Percentiles rank a stretch among this genome's conserved stretches.
These are phyloP conservation scores for Fragum fragum DNA, from an alignment of 2,888 invertebrate species.

Conservation along the genomic window DNA sequence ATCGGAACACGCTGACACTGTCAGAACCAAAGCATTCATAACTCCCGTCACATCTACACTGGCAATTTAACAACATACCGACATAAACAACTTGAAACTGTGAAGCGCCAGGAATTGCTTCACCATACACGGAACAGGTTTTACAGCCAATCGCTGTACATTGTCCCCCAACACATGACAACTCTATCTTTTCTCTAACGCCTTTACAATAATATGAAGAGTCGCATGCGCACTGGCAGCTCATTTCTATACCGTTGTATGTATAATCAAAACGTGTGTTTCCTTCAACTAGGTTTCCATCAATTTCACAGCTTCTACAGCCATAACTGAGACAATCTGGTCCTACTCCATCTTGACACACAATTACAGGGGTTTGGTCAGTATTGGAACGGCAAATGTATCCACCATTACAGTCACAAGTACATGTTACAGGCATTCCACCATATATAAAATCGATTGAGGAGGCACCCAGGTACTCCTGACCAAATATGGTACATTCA, in stretches of 20 bases:
- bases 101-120: conserved; percentile 45
- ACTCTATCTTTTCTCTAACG: conserved; percentile 27
- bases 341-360: conserved; percentile 52
- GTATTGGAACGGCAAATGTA: conserved; percentile 47
- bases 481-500: conserved; percentile 58
- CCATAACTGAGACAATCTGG: conserved; percentile 40
- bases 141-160: conserved; percentile 56
- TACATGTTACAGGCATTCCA: conserved; percentile 45
- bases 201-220: conserved; percentile 27
- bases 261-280: conserved; percentile 30
- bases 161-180: conserved; percentile 35
- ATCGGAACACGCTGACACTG: conserved; percentile 35
- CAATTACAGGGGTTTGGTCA: conserved; percentile 29
- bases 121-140: conserved; percentile 53
- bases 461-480: conserved; percentile 48
- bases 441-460: conserved; percentile 54
- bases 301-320: conserved; percentile 51
- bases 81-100: conserved; percentile 50
- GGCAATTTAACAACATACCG: conserved; percentile 46
- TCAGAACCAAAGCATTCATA: conserved; percentile 48
- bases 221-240: conserved; percentile 36
- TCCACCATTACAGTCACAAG: conserved; percentile 59
- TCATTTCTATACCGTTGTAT: conserved; percentile 42
- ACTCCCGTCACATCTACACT: conserved; percentile 60
- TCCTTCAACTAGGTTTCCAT: conserved; percentile 36